phyloP scores from a whole-genome alignment of 1,140 invertebrate species.

The Heliconius nattereri region DNA sequence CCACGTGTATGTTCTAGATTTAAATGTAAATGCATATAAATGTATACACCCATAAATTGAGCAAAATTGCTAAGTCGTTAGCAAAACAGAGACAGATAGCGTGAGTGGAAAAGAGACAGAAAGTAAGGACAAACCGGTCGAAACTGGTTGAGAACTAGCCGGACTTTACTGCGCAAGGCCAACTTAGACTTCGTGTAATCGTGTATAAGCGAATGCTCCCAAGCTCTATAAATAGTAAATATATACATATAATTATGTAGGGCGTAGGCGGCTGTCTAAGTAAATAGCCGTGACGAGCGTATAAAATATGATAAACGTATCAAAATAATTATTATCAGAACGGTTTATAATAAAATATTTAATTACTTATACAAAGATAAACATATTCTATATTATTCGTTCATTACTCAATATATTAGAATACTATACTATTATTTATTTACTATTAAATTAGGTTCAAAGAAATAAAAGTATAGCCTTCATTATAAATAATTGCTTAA shows the following conservation, averaged over 20 bases:
- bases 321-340: not conserved
- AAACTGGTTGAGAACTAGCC: conserved; percentile 31
- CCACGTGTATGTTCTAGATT: not conserved
- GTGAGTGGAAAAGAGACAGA: not conserved
- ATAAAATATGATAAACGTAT: not conserved
- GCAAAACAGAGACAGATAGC: not conserved
- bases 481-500: too few species aligned
- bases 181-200: not conserved
- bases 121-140: conserved; percentile 33
- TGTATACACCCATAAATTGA: not conserved
- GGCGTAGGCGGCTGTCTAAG: not conserved
- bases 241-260: not conserved
- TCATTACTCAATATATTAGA: too few species aligned
- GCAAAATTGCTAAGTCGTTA: not conserved
- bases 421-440: too few species aligned
- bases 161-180: conserved; percentile 27
- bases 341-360: not conserved
- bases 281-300: not conserved
- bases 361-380: too few species aligned
- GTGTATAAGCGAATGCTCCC: not conserved
- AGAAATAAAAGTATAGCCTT: too few species aligned
- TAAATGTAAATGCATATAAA: not conserved
- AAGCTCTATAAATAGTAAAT: not conserved
- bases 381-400: too few species aligned
- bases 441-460: too few species aligned